Evolutionary conservation across 2,888 invertebrate species (phyloP).

Genomic region (Aphidoletes aphidimyza): DNA sequence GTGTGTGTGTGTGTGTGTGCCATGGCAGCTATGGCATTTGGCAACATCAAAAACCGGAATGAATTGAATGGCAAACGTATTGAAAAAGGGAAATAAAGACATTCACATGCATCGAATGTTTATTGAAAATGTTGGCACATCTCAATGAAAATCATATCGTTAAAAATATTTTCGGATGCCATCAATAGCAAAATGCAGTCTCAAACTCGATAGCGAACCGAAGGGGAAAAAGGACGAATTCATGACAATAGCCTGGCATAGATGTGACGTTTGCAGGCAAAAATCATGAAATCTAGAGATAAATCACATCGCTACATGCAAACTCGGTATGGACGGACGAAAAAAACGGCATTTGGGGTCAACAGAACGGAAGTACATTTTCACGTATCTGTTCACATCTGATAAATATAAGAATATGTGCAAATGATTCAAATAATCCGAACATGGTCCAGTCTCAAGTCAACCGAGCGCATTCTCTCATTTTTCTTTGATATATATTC

Average conservation of each 20-base stretch:
- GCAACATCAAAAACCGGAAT: background rate
- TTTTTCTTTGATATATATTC: too few relatives aligned
- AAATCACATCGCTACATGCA: constrained; percentile 2
- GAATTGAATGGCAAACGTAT: background rate
- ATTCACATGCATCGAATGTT: too few relatives aligned
- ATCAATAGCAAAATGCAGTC: background rate
- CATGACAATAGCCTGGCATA: background rate
- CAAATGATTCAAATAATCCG: too few relatives aligned
- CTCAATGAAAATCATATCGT: constrained; percentile 30
- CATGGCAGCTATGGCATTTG: background rate
- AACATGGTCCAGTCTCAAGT: too few relatives aligned
- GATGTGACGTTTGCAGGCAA: background rate
- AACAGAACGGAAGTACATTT: too few relatives aligned
- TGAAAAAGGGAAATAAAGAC: background rate
- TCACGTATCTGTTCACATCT: too few relatives aligned
- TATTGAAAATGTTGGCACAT: too few relatives aligned
- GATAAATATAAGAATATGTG: too few relatives aligned
- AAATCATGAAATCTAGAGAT: constrained; percentile 6
- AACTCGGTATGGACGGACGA: too few relatives aligned
- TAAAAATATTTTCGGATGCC: background rate
- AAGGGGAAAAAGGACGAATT: background rate
- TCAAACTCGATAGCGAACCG: background rate
- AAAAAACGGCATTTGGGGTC: too few relatives aligned
- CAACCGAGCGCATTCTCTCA: too few relatives aligned
- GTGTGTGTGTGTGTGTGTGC: too few relatives aligned